These are phyloP conservation scores for Pomacea maculata DNA, from an alignment of 1,140 invertebrate genomes.

Conservation along the genomic window DNA sequence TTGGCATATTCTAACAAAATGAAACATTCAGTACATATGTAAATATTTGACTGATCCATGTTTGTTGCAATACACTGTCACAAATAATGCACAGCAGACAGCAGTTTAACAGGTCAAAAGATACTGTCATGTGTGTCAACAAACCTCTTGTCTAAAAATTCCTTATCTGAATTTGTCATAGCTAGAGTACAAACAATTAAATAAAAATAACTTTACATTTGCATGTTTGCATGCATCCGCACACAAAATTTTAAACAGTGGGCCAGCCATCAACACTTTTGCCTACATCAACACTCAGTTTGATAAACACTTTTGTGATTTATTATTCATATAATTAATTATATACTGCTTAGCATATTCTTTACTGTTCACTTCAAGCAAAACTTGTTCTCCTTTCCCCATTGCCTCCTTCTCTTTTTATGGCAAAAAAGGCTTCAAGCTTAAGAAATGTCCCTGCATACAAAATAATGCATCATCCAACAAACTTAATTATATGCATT, in stretches of 20 bases:
- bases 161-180: no score
- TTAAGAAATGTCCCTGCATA: not conserved
- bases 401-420: no score
- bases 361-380: no score
- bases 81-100: no score
- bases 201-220: no score
- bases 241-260: not conserved
- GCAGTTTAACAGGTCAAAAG: no score
- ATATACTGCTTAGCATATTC: not conserved
- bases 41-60: not conserved
- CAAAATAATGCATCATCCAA: not conserved
- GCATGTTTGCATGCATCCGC: not conserved
- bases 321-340: not conserved
- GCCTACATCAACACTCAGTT: not conserved
- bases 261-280: not conserved
- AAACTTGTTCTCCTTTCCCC: no score
- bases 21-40: not conserved
- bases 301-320: not conserved
- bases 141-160: not conserved
- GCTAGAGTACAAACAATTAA: no score
- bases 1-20: conserved; percentile 14
- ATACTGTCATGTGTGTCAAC: no score
- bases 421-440: not conserved
- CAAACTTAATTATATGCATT: not conserved
- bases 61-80: no score